Base-by-base conservation (phyloP, 2,888 invertebrate genomes). In the Drosophila planitibia region DNA sequence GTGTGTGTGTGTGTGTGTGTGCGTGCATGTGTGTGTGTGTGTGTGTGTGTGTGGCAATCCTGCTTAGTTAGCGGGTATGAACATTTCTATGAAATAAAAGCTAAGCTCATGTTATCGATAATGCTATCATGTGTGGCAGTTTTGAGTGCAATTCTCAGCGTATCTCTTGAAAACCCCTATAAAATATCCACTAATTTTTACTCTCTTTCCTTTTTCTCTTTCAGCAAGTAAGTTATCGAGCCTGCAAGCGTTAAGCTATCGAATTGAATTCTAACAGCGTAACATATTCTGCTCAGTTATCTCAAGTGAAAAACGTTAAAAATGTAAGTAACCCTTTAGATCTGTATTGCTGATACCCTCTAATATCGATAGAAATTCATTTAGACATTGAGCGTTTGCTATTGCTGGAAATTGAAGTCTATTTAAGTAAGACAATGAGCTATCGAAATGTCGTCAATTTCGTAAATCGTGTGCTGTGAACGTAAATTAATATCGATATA, bases 191-290 rank as follows among this genome's bases (percentile, higher is more conserved):
- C 28, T 10, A 6, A 58, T 22, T 41, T n/a, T 30, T n/a, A n/a
- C 3, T 66, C 1, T 19, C 3, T 51, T 19, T 33, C 14, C 6
- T 39, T 19, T 30, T 39, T 33, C 12, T 55, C 33, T 67, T 69
- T 35, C 55, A 66, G 60, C 57, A 41, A 51, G 59, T 53, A 59
- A 70, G 60, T 70, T 49, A 70, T 69, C 76, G 63, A 55, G 16
- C 6, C 22, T 14, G 4, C 39, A n/a, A 7, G n/a, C 39, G 19
- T 3, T 9, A 5, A 41, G 2, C 7, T 35, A 60, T 52, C 47
- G 22, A 54, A 39, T 30, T 39, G n/a, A 39, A 41, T 25, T 28
- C 37, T 0, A n/a, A 12, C 14, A 25, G 7, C 1, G 14, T 7
- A 2, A 16, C 1, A 47, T 28, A 19, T 5, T 3, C 51, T 30